Base-by-base conservation (phyloP, 2,113 vertebrate genomes). In the Otolemur garnettii region DNA sequence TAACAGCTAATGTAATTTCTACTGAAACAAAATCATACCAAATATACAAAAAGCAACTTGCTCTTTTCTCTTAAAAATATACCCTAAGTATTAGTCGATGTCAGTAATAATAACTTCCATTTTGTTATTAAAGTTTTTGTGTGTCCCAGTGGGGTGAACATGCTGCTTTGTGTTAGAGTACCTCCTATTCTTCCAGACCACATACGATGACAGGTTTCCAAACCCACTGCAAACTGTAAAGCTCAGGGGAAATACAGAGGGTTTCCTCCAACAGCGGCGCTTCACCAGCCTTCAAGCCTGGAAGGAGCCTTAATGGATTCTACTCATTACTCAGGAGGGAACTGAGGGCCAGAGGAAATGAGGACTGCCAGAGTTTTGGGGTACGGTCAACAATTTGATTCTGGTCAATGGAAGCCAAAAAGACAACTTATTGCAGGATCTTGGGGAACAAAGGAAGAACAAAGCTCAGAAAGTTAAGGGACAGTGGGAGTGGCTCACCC, bases 21-120 rank as follows among this genome's bases (percentile, higher is more conserved):
- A 42, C 87, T 75, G 69, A 93, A 91, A 68, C 60, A 57, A 91
- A 53, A 80, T 74, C 57, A 75, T 86, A 53, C 35, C 45, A 75
- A 28, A 68, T 81, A 80, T 38, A 33, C 45, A 80, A 85, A 92
- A 69, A 90, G 4, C 59, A 68, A 50, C 66, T 64, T 86, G 78
- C 33, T 75, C 82, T 75, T 80, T 93, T 90, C 74, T 59, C 66
- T 86, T 68, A 81, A 84, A 83, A 93, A 81, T 71, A 26, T 66
- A 80, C 55, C 45, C 28, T 45, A 55, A 21, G 28, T 55, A 57
- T 83, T 42, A 81, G 12, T 26, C 57, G 74, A 10, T 74, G n/a
- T 50, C 22, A 92, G 5, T 33, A 60, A 85, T 28, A 22, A 28
- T 38, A 69, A 77, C 30, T n/a, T 5, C 88, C 22, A 45, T 62